Conservation (phyloP, 2,797 vertebrate species). For the Pangasius sanitwongsei region DNA sequence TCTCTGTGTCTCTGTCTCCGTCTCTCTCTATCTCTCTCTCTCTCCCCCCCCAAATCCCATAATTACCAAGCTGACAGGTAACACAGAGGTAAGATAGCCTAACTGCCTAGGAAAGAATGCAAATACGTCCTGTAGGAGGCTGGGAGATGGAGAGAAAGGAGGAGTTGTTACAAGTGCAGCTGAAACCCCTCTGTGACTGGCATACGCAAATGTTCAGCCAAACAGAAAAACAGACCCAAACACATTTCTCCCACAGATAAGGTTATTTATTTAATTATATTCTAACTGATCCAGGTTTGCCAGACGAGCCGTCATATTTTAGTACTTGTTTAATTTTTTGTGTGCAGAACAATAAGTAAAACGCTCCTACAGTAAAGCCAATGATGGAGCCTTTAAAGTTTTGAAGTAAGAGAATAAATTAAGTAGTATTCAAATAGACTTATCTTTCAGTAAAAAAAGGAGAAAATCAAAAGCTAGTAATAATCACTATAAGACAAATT, state of each 20-base stretch:
- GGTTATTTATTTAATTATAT: neutral
- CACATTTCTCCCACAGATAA: neutral
- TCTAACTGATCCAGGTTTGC: neutral
- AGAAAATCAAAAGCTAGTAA: neutral
- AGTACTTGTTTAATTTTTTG: neutral
- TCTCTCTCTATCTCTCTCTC: neutral
- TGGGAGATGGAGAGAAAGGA: conserved; percentile 53
- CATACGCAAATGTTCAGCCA: conserved; percentile 24
- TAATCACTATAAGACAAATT: neutral
- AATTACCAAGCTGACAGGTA: conserved; percentile 79
- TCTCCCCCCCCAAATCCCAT: conserved; percentile 73
- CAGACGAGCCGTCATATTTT: neutral
- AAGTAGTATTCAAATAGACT: neutral
- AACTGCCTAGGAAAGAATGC: conserved; percentile 80
- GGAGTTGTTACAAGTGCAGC: conserved; percentile 47
- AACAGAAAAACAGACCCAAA: neutral
- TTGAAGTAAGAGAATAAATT: neutral
- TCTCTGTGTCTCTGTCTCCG: conserved; percentile 23
- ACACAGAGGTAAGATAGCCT: conserved; percentile 71
- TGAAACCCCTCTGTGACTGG: conserved; percentile 21
- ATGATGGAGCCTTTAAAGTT: neutral
- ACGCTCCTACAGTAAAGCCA: neutral
- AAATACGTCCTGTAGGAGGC: conserved; percentile 76
- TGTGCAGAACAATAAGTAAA: neutral
- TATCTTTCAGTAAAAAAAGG: neutral